These are phyloP conservation scores for Sebastes minor DNA, from an alignment of 2,797 vertebrate species.

Conservation along the genomic window DNA sequence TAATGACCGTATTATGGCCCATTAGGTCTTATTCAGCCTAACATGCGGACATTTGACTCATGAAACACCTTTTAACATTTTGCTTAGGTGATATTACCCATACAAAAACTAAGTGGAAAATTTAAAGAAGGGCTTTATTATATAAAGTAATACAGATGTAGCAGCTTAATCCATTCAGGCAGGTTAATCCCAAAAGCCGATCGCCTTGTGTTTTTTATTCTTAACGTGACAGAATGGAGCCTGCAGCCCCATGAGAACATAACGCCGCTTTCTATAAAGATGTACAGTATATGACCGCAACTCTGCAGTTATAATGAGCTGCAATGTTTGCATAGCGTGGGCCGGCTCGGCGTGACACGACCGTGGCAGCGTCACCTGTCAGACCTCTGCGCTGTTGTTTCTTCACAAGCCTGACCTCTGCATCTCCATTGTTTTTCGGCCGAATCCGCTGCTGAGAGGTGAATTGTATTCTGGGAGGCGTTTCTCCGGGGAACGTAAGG, in stretches of 20 bases:
- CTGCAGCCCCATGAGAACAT: not conserved
- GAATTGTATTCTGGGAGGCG: constrained; percentile 18
- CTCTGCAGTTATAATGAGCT: constrained; percentile 12
- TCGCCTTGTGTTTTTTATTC: constrained; percentile 22
- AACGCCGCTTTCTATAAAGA: constrained; percentile 7
- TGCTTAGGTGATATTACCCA: not conserved
- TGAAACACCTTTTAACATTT: not conserved
- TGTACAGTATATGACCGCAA: not conserved
- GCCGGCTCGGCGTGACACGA: constrained; percentile 12
- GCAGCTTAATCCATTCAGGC: constrained; percentile 1
- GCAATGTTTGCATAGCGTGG: constrained; percentile 29
- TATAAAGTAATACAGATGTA: constrained; percentile 10
- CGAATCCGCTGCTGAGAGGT: constrained; percentile 4
- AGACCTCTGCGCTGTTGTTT: constrained; percentile 8
- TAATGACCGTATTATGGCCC: not conserved
- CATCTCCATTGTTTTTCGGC: constrained; percentile 7
- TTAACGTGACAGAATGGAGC: constrained; percentile 7
- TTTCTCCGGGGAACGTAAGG: constrained; percentile 4
- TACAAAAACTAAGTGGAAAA: not conserved
- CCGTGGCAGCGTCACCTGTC: constrained; percentile 14
- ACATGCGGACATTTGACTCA: not conserved
- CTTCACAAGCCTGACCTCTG: constrained; percentile 48
- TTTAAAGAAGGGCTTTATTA: not conserved
- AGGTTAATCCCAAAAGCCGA: constrained; percentile 18
- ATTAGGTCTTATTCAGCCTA: not conserved